A percentile compares a stretch with the other conserved stretches of the same genome.
These are phyloP conservation scores for Alces alces DNA, from an alignment of 2,113 vertebrate genomes.

Conservation along the genomic window DNA sequence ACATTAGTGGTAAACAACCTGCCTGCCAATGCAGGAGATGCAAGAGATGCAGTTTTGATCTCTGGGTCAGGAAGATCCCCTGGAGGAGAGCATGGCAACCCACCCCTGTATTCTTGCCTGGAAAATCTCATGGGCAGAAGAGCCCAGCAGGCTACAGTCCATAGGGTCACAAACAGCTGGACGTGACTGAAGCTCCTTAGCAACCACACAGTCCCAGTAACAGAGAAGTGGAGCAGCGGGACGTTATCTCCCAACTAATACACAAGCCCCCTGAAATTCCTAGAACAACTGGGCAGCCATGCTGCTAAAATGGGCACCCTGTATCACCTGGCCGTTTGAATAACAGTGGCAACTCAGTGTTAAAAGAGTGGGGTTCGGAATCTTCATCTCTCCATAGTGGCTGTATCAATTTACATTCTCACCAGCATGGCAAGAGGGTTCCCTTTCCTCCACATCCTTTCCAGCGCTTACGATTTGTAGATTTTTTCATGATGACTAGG, in stretches of 20 bases:
- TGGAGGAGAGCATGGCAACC: not conserved
- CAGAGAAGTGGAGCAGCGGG: not conserved
- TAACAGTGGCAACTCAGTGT: not conserved
- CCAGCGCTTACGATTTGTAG: not conserved
- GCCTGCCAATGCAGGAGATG: not conserved
- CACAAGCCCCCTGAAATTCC: not conserved
- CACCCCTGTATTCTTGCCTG: not conserved
- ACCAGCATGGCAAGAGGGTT: not conserved
- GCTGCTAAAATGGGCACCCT: not conserved
- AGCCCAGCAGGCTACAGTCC: not conserved
- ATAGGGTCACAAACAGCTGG: not conserved
- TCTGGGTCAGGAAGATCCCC: not conserved
- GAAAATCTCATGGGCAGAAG: not conserved
- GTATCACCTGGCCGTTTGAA: not conserved
- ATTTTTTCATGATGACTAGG: not conserved
- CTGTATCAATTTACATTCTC: not conserved
- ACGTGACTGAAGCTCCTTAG: not conserved
- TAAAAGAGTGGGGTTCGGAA: not conserved
- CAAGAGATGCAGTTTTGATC: not conserved
- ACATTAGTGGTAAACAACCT: not conserved
- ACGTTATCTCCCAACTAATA: not conserved
- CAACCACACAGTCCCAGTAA: not conserved
- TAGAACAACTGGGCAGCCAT: too few species aligned
- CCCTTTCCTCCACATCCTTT: not conserved
- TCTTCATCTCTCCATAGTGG: not conserved